Evolutionary conservation across 35 echinoderm and acorn worm genomes (phyloP).

Genomic region (Eucidaris tribuloides): DNA sequence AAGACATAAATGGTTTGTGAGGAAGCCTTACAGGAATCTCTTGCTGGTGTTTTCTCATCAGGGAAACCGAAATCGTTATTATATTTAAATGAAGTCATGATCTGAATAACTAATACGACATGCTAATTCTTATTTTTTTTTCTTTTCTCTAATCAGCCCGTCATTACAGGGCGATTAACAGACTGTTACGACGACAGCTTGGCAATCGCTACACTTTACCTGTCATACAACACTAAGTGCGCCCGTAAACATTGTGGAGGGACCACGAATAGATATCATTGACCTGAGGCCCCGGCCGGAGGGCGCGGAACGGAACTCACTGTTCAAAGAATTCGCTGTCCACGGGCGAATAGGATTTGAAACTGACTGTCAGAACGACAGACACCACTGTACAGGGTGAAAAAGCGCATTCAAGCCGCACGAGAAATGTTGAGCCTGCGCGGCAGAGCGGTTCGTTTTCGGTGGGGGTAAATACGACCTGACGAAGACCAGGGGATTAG

Average conservation of each 20-base stretch:
- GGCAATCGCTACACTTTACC: constrained; percentile 94
- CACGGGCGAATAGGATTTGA: constrained; percentile 88
- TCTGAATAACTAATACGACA: no score
- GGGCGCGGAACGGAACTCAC: constrained; percentile 79
- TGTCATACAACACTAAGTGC: constrained; percentile 85
- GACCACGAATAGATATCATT: constrained; percentile 71
- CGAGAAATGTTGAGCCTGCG: constrained; percentile 65
- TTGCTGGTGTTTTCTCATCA: no score
- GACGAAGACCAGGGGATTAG: constrained; percentile 85
- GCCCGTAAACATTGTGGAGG: constrained; percentile 94
- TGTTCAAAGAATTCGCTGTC: constrained; percentile 86
- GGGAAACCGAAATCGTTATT: no score
- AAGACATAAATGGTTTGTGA: no score
- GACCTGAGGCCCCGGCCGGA: constrained; percentile 47
- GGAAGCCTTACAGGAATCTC: no score
- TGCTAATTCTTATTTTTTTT: no score
- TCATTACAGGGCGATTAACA: constrained; percentile 66
- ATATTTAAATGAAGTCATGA: no score
- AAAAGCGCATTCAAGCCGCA: constrained; percentile 68
- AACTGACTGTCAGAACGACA: constrained; percentile 79
- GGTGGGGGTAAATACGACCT: constrained; percentile 80
- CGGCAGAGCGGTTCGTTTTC: constrained; percentile 90
- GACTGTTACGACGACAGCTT: constrained; percentile 98
- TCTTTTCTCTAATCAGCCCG: no score
- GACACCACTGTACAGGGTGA: constrained; percentile 92